These are phyloP conservation scores for Engystomops pustulosus DNA, from an alignment of 2,113 vertebrate species.

Conservation along the genomic window DNA sequence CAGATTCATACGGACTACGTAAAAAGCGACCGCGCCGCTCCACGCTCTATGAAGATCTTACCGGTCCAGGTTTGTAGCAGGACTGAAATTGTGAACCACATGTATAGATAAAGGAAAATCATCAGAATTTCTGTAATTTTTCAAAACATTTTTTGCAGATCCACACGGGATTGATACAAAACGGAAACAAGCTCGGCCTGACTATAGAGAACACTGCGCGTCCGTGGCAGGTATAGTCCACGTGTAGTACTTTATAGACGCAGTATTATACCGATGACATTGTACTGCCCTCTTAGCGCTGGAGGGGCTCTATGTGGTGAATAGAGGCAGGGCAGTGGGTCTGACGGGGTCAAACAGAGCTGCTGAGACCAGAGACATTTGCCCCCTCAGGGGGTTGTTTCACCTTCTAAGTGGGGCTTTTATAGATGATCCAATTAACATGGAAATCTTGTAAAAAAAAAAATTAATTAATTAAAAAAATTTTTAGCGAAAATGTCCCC, in stretches of 20 bases:
- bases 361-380: no score
- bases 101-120: neutral
- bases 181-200: constrained; percentile 66
- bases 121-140: neutral
- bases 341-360: no score
- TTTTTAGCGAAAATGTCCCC: no score
- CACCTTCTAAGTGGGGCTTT: no score
- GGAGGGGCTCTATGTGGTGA: no score
- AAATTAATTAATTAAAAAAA: no score
- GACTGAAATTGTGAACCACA: neutral
- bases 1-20: constrained; percentile 17
- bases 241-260: neutral
- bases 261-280: neutral
- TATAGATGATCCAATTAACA: no score
- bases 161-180: constrained; percentile 73
- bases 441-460: no score
- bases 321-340: no score
- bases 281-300: neutral
- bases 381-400: no score
- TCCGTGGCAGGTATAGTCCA: neutral
- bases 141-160: constrained; percentile 58
- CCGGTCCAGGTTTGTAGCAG: neutral
- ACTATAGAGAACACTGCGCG: constrained; percentile 68
- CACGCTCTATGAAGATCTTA: neutral
- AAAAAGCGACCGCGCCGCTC: neutral